A percentile compares a stretch with the other conserved stretches of the same genome.
Evolutionary conservation across 2,113 vertebrate genomes (phyloP).

Genomic region (Myiozetetes cayanensis): DNA sequence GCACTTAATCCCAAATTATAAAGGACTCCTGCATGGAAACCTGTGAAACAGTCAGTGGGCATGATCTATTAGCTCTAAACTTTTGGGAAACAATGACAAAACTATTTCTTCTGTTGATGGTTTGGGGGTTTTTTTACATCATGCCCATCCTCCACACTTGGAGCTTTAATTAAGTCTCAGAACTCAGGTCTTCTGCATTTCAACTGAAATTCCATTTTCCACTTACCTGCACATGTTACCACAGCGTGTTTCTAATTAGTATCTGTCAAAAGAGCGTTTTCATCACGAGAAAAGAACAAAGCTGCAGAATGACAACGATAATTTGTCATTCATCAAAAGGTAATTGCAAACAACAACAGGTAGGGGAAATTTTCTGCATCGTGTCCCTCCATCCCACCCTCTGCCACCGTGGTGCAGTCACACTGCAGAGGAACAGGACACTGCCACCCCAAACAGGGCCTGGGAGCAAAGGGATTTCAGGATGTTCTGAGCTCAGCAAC

Average conservation of each 20-base stretch:
- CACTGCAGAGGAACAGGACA: not conserved
- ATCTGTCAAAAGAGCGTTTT: not conserved
- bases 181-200: not conserved
- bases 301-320: not conserved
- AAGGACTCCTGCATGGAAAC: not conserved
- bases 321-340: not conserved
- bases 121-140: not conserved
- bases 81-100: not conserved
- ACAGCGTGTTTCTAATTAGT: not conserved
- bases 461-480: not conserved
- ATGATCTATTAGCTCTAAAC: not conserved
- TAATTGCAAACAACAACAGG: not conserved
- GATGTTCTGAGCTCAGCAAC: not conserved
- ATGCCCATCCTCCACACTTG: not conserved
- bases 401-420: not conserved
- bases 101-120: not conserved
- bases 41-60: not conserved
- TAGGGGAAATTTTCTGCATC: not conserved
- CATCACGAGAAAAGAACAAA: not conserved
- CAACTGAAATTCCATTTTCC: constrained; percentile 13
- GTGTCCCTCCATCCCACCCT: not conserved
- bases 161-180: constrained; percentile 1
- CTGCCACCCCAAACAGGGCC: not conserved
- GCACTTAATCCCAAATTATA: constrained; percentile 11
- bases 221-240: not conserved